Evolutionary conservation across 2,113 vertebrate genomes (phyloP).

Genomic region (Agelaius tricolor): DNA sequence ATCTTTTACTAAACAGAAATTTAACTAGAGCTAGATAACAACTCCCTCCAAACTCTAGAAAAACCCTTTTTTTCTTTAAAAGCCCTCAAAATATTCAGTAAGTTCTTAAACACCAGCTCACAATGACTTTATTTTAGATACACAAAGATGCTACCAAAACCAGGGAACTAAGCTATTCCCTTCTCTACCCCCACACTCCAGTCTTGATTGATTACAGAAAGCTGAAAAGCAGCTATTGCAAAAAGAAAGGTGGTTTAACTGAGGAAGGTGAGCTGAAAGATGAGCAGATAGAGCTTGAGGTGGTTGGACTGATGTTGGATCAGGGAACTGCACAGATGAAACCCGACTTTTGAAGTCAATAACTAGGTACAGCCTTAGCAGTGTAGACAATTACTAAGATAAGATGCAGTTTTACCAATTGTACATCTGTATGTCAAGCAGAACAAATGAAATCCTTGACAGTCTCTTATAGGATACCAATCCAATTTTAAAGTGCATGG

Average conservation of each 20-base stretch:
- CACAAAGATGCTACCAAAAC: background rate
- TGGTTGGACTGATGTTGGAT: background rate
- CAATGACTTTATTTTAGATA: background rate
- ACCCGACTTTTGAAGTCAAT: constrained; percentile 64
- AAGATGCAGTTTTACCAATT: constrained; percentile 65
- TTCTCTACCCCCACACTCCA: background rate
- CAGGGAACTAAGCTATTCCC: background rate
- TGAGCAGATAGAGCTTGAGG: background rate
- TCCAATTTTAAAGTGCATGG: constrained; percentile 63
- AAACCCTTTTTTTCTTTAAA: background rate
- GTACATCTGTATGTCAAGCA: constrained; percentile 63
- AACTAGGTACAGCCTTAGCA: constrained; percentile 30
- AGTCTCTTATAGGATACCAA: constrained; percentile 56
- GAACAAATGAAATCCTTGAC: constrained; percentile 67
- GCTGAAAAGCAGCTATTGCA: background rate
- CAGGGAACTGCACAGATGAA: background rate
- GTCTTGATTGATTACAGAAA: background rate
- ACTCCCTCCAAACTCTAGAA: background rate
- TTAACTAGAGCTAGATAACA: background rate
- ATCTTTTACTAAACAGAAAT: background rate
- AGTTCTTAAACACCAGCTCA: background rate
- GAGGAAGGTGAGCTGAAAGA: background rate
- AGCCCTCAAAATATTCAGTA: background rate
- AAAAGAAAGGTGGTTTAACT: background rate
- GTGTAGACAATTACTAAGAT: constrained; percentile 64